phyloP scores from a whole-genome alignment of 2,888 invertebrate species.

The Oscheius sp. region DNA sequence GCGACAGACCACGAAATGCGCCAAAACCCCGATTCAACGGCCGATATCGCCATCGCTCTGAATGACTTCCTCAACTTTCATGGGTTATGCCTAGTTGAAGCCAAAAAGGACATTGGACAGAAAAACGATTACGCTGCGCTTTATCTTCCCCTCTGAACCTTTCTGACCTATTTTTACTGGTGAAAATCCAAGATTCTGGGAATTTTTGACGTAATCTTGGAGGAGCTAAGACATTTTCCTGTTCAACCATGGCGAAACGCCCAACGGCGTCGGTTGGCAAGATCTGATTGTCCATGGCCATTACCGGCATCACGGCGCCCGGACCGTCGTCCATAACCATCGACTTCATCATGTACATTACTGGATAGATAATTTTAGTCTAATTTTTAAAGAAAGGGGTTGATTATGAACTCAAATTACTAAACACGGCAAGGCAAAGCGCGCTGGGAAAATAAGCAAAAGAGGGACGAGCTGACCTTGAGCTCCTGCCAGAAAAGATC shows the following conservation, averaged over 20 bases:
- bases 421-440: too few relatives aligned
- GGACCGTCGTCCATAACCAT: too few relatives aligned
- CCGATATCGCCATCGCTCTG: too few relatives aligned
- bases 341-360: too few relatives aligned
- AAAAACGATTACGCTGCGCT: not conserved
- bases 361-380: too few relatives aligned
- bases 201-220: not conserved
- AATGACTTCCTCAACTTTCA: not conserved
- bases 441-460: too few relatives aligned
- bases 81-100: not conserved
- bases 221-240: not conserved
- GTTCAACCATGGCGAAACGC: not conserved
- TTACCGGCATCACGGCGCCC: not conserved
- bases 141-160: not conserved
- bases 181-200: constrained; percentile 3
- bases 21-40: not conserved
- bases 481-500: too few relatives aligned
- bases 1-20: constrained; percentile 13
- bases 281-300: not conserved
- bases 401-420: too few relatives aligned
- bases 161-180: constrained; percentile 2
- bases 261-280: not conserved
- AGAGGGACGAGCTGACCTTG: too few relatives aligned
- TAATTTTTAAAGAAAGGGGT: too few relatives aligned
- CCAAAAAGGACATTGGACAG: not conserved